A percentile compares a stretch with the other conserved stretches of the same genome.
Conservation (phyloP, 2,888 invertebrate genomes). For the Prosopocoilus inquinatus region DNA sequence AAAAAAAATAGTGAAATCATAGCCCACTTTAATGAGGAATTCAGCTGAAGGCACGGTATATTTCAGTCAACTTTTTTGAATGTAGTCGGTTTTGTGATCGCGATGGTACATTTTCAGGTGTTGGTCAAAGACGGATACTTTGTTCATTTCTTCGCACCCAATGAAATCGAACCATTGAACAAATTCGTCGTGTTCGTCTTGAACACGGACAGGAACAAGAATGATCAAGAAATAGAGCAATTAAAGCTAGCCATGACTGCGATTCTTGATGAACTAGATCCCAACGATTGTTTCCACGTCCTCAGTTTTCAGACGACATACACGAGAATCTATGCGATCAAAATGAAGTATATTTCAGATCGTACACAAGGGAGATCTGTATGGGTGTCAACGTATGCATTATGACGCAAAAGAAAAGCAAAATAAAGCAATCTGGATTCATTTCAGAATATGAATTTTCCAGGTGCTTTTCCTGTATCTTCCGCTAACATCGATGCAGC, state of each 20-base stretch:
- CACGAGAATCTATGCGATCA: constrained; percentile 47
- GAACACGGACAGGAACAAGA: constrained; percentile 75
- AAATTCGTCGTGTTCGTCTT: constrained; percentile 74
- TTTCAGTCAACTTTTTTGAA: no score
- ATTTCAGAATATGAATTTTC: constrained; percentile 21
- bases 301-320: constrained; percentile 62
- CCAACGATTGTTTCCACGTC: constrained; percentile 66
- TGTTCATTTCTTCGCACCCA: constrained; percentile 72
- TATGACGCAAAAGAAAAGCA: neutral
- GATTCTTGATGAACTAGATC: constrained; percentile 62
- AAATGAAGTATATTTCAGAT: neutral
- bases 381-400: no score
- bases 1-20: no score
- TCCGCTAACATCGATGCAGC: constrained; percentile 59
- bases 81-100: no score
- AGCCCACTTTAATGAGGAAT: no score
- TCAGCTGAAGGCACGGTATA: no score
- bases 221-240: constrained; percentile 64
- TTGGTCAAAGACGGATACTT: constrained; percentile 70
- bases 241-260: constrained; percentile 65
- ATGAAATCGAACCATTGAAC: constrained; percentile 56
- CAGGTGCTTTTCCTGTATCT: constrained; percentile 56
- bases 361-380: neutral
- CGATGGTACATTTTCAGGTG: constrained; percentile 44
- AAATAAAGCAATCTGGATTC: neutral